phyloP scores from a whole-genome alignment of 2,888 invertebrate genomes.

The Micoletzkya japonica region DNA sequence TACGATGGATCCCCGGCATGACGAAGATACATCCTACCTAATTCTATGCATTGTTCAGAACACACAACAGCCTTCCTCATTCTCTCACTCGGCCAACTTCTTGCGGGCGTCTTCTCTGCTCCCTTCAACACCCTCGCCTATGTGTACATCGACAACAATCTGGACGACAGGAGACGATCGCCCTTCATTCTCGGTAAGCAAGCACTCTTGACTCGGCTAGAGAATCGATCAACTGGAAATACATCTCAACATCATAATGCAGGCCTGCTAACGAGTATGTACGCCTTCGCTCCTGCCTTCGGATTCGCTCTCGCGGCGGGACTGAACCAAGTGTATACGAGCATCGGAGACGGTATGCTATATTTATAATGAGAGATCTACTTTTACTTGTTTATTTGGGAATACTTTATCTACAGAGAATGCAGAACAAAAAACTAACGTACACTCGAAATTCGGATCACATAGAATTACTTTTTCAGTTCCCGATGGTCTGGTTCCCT shows the following conservation, averaged over 20 bases:
- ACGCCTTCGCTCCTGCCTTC: slow-evolving; percentile 56
- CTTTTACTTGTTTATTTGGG: neutral
- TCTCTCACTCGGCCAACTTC: slow-evolving; percentile 43
- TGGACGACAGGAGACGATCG: slow-evolving; percentile 41
- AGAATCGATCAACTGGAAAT: neutral
- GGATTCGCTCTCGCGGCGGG: slow-evolving; percentile 52
- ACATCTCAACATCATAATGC: slow-evolving; percentile 10
- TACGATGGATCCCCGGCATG: no score
- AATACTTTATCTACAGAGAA: neutral
- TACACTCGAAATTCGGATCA: neutral
- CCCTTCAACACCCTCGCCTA: slow-evolving; percentile 56
- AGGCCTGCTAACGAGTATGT: slow-evolving; percentile 57
- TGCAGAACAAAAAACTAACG: neutral
- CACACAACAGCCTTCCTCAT: slow-evolving; percentile 40
- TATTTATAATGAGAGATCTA: neutral
- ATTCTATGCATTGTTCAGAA: slow-evolving; percentile 32
- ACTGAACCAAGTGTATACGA: slow-evolving; percentile 47
- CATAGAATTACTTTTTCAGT: neutral
- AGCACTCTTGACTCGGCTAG: neutral
- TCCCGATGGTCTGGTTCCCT: slow-evolving; percentile 12
- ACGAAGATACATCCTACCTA: no score
- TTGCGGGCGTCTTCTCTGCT: slow-evolving; percentile 51
- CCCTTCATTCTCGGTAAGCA: slow-evolving; percentile 49
- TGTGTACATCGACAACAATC: slow-evolving; percentile 55
- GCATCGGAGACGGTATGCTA: slow-evolving; percentile 40